Evolutionary conservation across 2,113 vertebrate species (phyloP).

Genomic region (Carlito syrichta): DNA sequence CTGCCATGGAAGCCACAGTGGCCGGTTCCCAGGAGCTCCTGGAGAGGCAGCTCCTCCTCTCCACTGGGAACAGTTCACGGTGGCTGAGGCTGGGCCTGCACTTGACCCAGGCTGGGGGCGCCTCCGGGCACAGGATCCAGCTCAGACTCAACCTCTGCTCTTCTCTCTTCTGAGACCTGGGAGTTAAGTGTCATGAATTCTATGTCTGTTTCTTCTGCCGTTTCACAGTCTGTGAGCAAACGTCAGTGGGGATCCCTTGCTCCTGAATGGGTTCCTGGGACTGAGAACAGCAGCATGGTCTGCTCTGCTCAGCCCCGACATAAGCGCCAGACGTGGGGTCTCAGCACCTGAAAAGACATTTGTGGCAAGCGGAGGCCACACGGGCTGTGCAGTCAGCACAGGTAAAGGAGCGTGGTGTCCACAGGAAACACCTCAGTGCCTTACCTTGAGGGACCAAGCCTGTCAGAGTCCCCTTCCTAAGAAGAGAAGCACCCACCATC

Average conservation of each 20-base stretch:
- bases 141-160: not conserved
- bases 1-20: no score
- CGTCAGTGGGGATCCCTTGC: not conserved
- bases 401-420: not conserved
- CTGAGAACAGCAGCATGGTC: not conserved
- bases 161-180: not conserved
- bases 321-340: not conserved
- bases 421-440: not conserved
- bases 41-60: not conserved
- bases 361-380: not conserved
- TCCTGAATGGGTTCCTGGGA: not conserved
- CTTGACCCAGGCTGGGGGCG: no score
- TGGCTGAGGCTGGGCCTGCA: not conserved
- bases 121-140: no score
- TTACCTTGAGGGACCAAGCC: not conserved
- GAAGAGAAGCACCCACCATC: not conserved
- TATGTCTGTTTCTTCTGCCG: not conserved
- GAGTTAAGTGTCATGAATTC: not conserved
- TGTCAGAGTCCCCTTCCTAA: not conserved
- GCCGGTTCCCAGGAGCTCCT: not conserved
- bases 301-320: accelerated
- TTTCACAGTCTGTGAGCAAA: not conserved
- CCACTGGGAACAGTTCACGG: not conserved
- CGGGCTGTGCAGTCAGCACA: not conserved
- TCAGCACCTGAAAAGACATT: no score